Evolutionary conservation across 2,888 invertebrate species (phyloP), one percentile per base, ranked within the genome.

Genomic region (Callinectes sapidus): DNA sequence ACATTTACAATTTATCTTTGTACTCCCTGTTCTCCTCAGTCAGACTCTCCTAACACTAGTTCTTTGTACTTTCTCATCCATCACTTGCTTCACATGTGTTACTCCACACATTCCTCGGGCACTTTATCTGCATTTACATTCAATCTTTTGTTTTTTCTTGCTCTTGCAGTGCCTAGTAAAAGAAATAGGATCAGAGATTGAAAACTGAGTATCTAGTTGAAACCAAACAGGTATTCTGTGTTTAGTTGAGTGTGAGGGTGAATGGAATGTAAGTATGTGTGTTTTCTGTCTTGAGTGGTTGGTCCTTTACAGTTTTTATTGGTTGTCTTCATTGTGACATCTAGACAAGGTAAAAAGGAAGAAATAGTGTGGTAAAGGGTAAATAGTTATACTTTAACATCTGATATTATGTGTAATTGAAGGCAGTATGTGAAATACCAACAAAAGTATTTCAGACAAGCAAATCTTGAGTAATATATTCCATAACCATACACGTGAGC

Each of bases 191-290:
- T 61, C 61, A 61, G 61, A 23, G 18, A 3, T 23, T 23, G 18
- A 61, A 61, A 61, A 61, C 23, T 61, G 3, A 23, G 23, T 18
- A 61, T 18, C 23, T 23, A 5, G 23, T 61, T 61, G 61, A 23
- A 61, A n/a, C 14, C 13, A 87, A 35, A 48, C n/a, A 39, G 39
- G n/a, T 28, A 28, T 14, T 2, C 16, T 28, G 61, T 54, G 55
- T 28, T 18, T 42, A 10, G 18, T 16, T 16, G 85, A 85, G 28
- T 85, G 85, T 85, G 85, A 85, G 28, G 32, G 85, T 88, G 48
- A 88, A 55, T 55, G 55, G 61, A 88, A 55, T 28, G 55, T 88
- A 35, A 54, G 88, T 54, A 32, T 55, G 88, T 61, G 8, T 48
- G 48, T 48, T 48, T 6, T 23, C 18, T 23, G 23, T 61, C 23